phyloP scores from a whole-genome alignment of 2,113 vertebrate genomes.

The Naja naja region DNA sequence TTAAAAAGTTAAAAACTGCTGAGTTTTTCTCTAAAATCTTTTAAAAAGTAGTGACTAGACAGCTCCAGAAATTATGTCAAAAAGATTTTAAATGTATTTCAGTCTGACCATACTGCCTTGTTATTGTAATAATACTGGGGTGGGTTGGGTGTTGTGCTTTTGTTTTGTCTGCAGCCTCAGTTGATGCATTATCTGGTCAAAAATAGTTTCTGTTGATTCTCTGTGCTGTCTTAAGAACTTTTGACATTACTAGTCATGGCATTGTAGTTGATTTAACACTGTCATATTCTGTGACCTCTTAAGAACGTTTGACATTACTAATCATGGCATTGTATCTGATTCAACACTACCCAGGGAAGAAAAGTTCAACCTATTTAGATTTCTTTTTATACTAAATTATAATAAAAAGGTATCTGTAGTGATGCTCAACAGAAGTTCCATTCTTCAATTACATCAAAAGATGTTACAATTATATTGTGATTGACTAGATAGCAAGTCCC shows the following conservation, averaged over 20 bases:
- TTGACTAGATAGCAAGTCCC: neutral
- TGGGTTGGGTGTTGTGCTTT: neutral
- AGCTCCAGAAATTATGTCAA: neutral
- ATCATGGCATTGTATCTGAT: neutral
- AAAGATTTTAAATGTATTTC: neutral
- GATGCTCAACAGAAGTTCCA: neutral
- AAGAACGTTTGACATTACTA: neutral
- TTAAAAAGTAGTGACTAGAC: neutral
- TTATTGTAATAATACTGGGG: neutral
- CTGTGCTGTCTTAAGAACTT: neutral
- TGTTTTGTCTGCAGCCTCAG: neutral
- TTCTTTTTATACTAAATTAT: neutral
- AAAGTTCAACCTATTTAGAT: neutral
- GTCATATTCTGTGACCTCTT: neutral
- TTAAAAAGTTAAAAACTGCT: neutral
- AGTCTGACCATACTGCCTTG: neutral
- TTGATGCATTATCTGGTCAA: neutral
- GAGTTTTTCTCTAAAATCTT: neutral
- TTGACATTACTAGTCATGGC: neutral
- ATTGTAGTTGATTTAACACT: neutral
- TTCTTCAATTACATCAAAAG: neutral
- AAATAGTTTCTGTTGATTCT: neutral
- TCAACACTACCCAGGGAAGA: neutral
- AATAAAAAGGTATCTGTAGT: neutral
- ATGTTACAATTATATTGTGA: neutral